Evolutionary conservation across 2,888 invertebrate species (phyloP).

Genomic region (Anarsia innoxiella): DNA sequence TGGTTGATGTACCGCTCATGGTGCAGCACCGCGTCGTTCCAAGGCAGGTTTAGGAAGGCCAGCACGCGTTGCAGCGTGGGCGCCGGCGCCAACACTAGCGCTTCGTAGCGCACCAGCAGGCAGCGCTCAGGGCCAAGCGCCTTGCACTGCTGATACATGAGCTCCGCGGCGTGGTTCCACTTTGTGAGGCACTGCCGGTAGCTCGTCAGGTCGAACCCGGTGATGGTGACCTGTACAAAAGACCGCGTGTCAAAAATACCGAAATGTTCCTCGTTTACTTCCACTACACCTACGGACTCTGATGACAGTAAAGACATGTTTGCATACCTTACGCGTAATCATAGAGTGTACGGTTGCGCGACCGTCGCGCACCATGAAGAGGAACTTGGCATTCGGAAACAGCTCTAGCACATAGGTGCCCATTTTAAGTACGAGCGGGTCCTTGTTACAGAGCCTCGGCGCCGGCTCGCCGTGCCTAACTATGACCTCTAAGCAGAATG

Average conservation of each 20-base stretch:
- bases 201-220: constrained; percentile 95
- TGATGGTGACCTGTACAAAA: constrained; percentile 78
- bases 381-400: constrained; percentile 98
- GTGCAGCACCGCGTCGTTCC: constrained; percentile 97
- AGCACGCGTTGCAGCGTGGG: constrained; percentile 92
- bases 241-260: too few species aligned
- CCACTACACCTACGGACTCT: too few species aligned
- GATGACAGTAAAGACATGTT: too few species aligned
- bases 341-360: constrained; percentile 99
- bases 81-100: constrained; percentile 95
- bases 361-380: constrained; percentile 98
- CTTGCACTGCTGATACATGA: constrained; percentile 95
- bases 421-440: constrained; percentile 98
- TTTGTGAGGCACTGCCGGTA: constrained; percentile 96
- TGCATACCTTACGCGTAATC: constrained; percentile 90
- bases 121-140: constrained; percentile 85
- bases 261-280: too few species aligned
- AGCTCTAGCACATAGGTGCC: constrained; percentile 93
- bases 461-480: constrained; percentile 97
- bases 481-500: constrained; percentile 97
- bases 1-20: constrained; percentile 98
- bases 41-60: constrained; percentile 91
- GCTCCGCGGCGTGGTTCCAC: constrained; percentile 97
- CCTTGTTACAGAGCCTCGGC: constrained; percentile 97
- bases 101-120: constrained; percentile 95